These are phyloP conservation scores for Pholis gunnellus DNA, from an alignment of 2,113 vertebrate species.

Conservation along the genomic window DNA sequence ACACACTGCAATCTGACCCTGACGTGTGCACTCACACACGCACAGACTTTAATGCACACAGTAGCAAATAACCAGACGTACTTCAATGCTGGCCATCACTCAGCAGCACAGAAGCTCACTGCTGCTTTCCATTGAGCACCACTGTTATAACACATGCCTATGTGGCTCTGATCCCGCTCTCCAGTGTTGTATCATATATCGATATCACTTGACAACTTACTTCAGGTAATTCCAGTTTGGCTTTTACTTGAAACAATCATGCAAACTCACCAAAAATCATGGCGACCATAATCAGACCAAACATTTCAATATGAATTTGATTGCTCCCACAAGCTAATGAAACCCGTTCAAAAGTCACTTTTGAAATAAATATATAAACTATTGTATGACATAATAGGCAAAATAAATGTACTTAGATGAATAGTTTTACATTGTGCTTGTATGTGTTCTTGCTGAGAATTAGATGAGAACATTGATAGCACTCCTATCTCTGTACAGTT, in stretches of 20 bases:
- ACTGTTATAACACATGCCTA: conserved; percentile 5
- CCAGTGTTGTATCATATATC: background rate
- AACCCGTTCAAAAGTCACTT: background rate
- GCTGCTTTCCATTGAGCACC: conserved; percentile 48
- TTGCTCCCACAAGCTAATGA: too few species aligned
- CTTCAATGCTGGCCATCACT: conserved; percentile 19
- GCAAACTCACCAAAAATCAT: background rate
- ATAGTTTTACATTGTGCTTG: background rate
- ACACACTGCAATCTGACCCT: conserved; percentile 66
- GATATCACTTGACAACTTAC: background rate
- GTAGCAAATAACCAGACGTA: conserved; percentile 33
- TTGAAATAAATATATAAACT: background rate
- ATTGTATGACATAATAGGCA: background rate
- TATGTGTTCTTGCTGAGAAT: background rate
- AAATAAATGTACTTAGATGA: background rate
- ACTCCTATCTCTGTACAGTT: background rate
- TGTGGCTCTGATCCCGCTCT: conserved; percentile 5
- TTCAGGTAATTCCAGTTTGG: background rate
- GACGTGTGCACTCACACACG: conserved; percentile 1
- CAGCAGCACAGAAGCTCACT: conserved; percentile 37
- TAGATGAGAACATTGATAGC: background rate
- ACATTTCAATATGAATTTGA: background rate
- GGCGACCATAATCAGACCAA: background rate
- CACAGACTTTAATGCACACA: conserved; percentile 34
- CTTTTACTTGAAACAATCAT: conserved; percentile 10